These are phyloP conservation scores for Montipora sp. DNA, from an alignment of 64 coral and sea anemone genomes.

Conservation along the genomic window DNA sequence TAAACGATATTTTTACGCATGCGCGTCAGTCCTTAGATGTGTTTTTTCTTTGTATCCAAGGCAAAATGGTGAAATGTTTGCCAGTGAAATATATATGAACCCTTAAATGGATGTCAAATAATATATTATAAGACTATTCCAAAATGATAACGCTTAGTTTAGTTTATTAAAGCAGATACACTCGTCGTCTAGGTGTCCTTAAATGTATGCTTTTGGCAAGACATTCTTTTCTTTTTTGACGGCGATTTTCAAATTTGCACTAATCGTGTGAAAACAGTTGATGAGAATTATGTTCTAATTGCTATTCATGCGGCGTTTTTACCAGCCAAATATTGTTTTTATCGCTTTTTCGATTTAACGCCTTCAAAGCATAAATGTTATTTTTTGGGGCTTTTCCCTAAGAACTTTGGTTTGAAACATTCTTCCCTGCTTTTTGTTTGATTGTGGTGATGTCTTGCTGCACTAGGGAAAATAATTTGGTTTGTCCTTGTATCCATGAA, in stretches of 20 bases:
- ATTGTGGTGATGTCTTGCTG: not conserved
- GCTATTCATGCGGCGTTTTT: constrained; percentile 28
- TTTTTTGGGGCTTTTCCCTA: not conserved
- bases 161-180: not conserved
- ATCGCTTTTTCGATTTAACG: not conserved
- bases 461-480: constrained; percentile 12
- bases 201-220: not conserved
- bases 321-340: not conserved
- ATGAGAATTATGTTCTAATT: constrained; percentile 6
- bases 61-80: not conserved
- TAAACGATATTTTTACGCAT: constrained; percentile 41
- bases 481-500: not conserved
- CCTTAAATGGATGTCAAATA: not conserved
- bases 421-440: not conserved
- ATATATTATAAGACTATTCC: not conserved
- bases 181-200: too few relatives aligned
- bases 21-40: not conserved
- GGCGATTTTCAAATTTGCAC: not conserved
- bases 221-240: not conserved
- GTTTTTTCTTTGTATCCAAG: not conserved
- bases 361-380: not conserved
- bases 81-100: not conserved
- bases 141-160: not conserved
- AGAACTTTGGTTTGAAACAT: constrained; percentile 6
- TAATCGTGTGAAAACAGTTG: not conserved